Conservation (phyloP, 2,888 invertebrate species). For the Microplitis deprimator region DNA sequence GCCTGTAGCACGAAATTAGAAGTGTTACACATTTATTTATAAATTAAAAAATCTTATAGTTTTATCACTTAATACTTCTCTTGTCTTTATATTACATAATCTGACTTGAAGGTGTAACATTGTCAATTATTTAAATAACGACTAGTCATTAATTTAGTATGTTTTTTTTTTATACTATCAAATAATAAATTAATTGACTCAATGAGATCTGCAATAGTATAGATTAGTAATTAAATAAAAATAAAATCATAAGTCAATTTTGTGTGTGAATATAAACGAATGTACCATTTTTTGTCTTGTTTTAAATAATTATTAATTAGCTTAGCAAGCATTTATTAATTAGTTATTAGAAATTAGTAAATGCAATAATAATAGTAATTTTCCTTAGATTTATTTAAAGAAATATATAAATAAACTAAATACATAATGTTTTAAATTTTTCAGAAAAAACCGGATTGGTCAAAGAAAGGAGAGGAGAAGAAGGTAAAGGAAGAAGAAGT, state of each 20-base stretch:
- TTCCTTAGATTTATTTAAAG: constrained; percentile 14
- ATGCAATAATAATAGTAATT: constrained; percentile 19
- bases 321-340: constrained; percentile 14
- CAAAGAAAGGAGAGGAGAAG: constrained; percentile 90
- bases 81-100: constrained; percentile 12
- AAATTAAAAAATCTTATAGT: background rate
- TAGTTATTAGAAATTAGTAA: constrained; percentile 11
- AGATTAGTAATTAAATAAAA: constrained; percentile 22
- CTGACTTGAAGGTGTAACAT: constrained; percentile 2
- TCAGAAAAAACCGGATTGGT: constrained; percentile 96
- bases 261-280: background rate
- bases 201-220: constrained; percentile 3
- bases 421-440: constrained; percentile 68
- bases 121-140: background rate
- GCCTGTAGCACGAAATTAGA: constrained; percentile 36
- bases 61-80: constrained; percentile 13
- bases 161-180: background rate
- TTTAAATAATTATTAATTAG: constrained; percentile 24
- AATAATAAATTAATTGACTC: background rate
- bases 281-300: constrained; percentile 28
- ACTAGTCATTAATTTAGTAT: constrained; percentile 6
- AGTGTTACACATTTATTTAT: constrained; percentile 13
- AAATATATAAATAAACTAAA: constrained; percentile 5
- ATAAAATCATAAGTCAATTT: background rate
- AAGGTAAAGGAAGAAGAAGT: constrained; percentile 90